Conservation (phyloP, 2,113 vertebrate species). For the Heterotilapia buettikoferi region DNA sequence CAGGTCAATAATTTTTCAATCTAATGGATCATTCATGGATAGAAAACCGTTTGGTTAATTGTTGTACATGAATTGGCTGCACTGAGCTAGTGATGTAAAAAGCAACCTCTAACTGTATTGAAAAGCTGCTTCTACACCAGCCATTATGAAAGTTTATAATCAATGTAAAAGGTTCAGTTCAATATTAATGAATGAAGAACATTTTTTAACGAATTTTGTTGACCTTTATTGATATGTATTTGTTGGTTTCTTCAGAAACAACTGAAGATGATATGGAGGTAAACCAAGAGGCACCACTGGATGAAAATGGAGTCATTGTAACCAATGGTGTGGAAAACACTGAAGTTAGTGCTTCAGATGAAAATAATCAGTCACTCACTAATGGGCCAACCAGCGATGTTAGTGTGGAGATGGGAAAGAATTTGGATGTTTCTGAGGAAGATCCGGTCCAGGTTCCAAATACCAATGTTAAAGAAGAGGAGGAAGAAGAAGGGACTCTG, state of each 20-base stretch:
- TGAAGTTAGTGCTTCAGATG: not conserved
- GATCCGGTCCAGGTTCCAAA: not conserved
- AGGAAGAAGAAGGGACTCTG: constrained; percentile 49
- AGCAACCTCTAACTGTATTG: not conserved
- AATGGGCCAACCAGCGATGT: constrained; percentile 12
- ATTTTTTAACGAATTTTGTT: not conserved
- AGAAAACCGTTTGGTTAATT: not conserved
- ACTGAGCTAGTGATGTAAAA: not conserved
- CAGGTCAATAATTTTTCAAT: not conserved
- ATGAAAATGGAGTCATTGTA: not conserved
- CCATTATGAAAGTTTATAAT: not conserved
- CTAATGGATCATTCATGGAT: not conserved
- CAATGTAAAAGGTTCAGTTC: not conserved
- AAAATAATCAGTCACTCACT: not conserved
- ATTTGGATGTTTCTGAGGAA: constrained; percentile 19
- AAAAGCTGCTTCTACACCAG: not conserved
- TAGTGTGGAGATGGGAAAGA: not conserved
- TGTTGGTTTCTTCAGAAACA: not conserved
- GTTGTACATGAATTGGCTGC: not conserved
- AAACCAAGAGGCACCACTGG: not conserved
- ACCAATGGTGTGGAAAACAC: constrained; percentile 37
- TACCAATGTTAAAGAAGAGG: constrained; percentile 18
- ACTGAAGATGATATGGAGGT: not conserved
- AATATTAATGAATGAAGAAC: not conserved
- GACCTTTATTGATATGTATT: not conserved